Base-by-base conservation (phyloP, 2,797 vertebrate species). In the Coregonus suidteri region DNA sequence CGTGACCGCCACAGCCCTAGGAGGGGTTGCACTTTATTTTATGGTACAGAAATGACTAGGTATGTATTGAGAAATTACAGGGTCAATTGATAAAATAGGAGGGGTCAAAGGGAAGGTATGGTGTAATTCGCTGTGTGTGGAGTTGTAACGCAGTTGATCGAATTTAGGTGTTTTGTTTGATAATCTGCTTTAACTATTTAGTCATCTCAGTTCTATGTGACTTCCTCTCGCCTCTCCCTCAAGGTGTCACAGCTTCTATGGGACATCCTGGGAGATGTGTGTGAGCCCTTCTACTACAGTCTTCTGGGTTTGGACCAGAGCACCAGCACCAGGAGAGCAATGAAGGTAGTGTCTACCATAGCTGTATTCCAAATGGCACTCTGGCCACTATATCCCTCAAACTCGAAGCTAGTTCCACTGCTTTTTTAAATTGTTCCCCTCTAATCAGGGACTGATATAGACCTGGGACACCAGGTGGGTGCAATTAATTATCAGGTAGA, bases 201-300 rank as follows among this genome's bases (percentile, higher is more conserved):
- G 59, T 25, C 20, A 25, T 13, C 59, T 64, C 59, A 9, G 7
- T 20, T 62, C 59, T 62, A 47, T 11, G 9, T 47, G 59, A 20
- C 31, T 52, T 54, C 6, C 35, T 18, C 20, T 65, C 41, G 41
- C 56, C 31, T 81, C 11, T 76, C 62, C 53, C 56, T 62, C 5
- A 82, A 94, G 66, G 93, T 95, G 71, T 92, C 91, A 11, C 89
- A 87, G 0, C 78, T 95, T 73, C 83, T 95, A 14, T 80, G 75
- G 6, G 82, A 91, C 0, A 84, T 95, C n/a, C 82, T 95, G 75
- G 93, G 94, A 3, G 89, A 93, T 31, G 84, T 88, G 0, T 95
- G 94, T 7, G 81, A 92, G 0, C 93, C 93, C 0, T 94, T 94
- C 79, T 96, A 95, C 81, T 93, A 84, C 1, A 4, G 1, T 0